Evolutionary conservation across 2,888 invertebrate genomes (phyloP).

Genomic region (Steinernema hermaphroditum): DNA sequence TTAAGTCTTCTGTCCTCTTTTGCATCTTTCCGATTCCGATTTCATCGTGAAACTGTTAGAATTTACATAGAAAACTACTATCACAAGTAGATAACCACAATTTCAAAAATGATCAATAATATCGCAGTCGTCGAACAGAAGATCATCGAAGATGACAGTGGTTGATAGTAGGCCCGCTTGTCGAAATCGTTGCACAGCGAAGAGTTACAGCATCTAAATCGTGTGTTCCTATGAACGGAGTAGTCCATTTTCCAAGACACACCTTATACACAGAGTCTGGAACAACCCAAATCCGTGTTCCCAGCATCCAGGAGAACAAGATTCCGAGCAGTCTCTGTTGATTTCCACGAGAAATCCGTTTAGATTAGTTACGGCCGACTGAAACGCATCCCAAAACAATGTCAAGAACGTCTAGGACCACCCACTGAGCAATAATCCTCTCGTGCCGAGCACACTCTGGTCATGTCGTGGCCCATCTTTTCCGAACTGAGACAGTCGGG

Average conservation of each 20-base stretch:
- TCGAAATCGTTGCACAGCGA: constrained; percentile 60
- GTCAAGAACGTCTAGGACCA: no score
- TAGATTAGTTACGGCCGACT: constrained; percentile 58
- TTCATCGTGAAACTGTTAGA: no score
- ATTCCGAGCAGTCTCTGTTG: constrained; percentile 57
- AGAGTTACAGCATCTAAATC: constrained; percentile 47
- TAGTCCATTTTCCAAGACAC: no score
- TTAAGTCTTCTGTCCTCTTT: no score
- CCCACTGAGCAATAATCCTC: constrained; percentile 34
- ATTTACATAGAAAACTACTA: no score
- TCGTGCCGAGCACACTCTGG: constrained; percentile 27
- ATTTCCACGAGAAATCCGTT: constrained; percentile 61
- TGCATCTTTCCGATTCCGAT: no score
- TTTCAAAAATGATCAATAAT: no score
- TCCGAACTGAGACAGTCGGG: constrained; percentile 33
- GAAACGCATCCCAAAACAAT: constrained; percentile 36
- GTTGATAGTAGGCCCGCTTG: constrained; percentile 50
- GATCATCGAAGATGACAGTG: constrained; percentile 1
- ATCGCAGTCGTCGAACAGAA: background rate
- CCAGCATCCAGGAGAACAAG: constrained; percentile 42
- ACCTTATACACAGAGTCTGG: constrained; percentile 45
- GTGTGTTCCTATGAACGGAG: no score
- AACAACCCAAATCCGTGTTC: constrained; percentile 53
- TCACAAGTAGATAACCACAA: no score
- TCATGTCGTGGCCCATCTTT: constrained; percentile 25